A percentile compares a stretch with the other conserved stretches of the same genome.
Conservation (phyloP, 2,113 vertebrate species). For the Dolichallabes microphthalmus region DNA sequence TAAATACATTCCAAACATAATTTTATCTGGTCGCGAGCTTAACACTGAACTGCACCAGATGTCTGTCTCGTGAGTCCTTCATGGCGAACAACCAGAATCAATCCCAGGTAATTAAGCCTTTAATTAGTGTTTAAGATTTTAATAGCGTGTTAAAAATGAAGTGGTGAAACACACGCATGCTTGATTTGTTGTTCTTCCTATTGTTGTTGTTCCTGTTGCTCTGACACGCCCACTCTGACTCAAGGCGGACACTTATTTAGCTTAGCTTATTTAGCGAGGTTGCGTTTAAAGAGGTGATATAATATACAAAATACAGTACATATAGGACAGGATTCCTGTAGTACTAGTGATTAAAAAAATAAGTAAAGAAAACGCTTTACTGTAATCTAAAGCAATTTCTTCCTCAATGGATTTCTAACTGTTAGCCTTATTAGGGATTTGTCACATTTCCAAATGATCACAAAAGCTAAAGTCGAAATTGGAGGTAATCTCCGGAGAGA, state of each 20-base stretch:
- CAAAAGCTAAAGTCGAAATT: conserved; percentile 49
- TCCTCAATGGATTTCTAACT: not conserved
- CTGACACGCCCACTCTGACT: not conserved
- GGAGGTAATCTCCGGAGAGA: conserved; percentile 38
- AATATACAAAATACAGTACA: not conserved
- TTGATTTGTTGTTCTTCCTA: too few relatives aligned
- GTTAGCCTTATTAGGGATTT: conserved; percentile 51
- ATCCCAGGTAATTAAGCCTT: not conserved
- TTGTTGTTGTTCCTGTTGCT: not conserved
- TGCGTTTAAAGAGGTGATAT: not conserved
- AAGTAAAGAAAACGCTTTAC: not conserved
- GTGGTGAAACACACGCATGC: not conserved
- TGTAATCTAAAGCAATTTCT: not conserved
- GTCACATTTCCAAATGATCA: conserved; percentile 46
- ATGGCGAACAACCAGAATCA: not conserved
- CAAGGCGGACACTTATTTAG: not conserved
- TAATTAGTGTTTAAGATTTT: not conserved
- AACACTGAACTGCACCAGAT: not conserved
- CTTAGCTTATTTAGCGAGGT: not conserved
- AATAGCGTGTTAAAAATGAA: not conserved
- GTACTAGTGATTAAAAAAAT: not conserved
- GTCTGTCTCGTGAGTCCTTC: not conserved
- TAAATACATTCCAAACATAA: not conserved
- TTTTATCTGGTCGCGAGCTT: not conserved
- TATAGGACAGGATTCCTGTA: too few relatives aligned